phyloP scores from a whole-genome alignment of 1,140 invertebrate genomes.

The Zophobas atratus region DNA sequence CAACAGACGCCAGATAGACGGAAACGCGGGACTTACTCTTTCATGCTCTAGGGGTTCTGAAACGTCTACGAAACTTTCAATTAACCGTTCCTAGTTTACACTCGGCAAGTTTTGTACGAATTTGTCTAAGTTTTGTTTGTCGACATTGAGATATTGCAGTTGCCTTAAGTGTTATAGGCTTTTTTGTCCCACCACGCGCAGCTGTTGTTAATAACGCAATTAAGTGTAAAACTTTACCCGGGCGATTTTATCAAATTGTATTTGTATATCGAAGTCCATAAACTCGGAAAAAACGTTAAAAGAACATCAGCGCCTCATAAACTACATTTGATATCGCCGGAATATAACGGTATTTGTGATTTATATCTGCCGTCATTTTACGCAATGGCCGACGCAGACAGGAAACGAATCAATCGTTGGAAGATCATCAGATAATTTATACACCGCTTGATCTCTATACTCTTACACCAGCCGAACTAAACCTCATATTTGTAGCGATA shows the following conservation, averaged over 20 bases:
- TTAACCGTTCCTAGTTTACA: no score
- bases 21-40: no score
- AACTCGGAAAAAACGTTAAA: constrained; percentile 29
- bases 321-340: constrained; percentile 31
- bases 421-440: constrained; percentile 41
- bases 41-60: no score
- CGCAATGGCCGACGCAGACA: constrained; percentile 9
- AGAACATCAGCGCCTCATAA: constrained; percentile 38
- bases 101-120: neutral
- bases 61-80: no score
- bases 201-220: constrained; percentile 14
- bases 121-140: constrained; percentile 4
- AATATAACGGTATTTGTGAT: constrained; percentile 30
- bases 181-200: neutral
- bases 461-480: neutral
- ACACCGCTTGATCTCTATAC: constrained; percentile 15
- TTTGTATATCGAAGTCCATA: constrained; percentile 21
- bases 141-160: neutral
- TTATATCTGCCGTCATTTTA: constrained; percentile 38
- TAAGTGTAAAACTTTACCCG: constrained; percentile 3
- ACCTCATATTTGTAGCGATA: no score
- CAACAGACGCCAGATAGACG: no score
- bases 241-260: constrained; percentile 19
- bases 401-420: constrained; percentile 39
- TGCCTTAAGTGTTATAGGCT: neutral